Evolutionary conservation across 2,113 vertebrate genomes (phyloP), one percentile per base, ranked within the genome.

Genomic region (Todiramphus saurophagus): DNA sequence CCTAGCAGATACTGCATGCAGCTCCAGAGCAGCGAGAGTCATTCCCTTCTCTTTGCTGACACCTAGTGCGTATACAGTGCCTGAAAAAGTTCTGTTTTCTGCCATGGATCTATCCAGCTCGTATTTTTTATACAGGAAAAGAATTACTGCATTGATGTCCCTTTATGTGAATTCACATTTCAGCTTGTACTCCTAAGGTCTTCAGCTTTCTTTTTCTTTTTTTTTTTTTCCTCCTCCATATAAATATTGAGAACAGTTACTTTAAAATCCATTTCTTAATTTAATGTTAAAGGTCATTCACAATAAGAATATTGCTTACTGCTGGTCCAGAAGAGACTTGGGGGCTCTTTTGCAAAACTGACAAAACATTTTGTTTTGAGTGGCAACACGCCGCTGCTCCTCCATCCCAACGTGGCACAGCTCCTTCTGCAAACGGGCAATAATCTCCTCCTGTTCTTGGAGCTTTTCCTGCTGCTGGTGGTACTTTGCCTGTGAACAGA

Each of bases 331-430:
- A 14, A 97, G 43, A 53, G 96, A 97, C 78, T 97, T 96, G 67
- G 97, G 96, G 10, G 97, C 96, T 92, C 95, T 97, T 81, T 88
- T 97, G 90, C 97, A 98, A 97, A 99, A 97, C 73, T 73, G 95
- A 60, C 98, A 98, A 78, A 99, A 98, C 17, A 97, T 96, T 91
- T 96, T 98, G 64, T 95, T 98, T 87, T 98, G 98, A 62, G 95
- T 93, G 62, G 97, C 75, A n/a, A 97, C 23, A 4, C 98, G 97
- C 13, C 60, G 94, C 79, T 98, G 98, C 60, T 99, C 98, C 79
- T 99, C 98, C 70, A 93, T 94, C 79, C 96, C 95, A 16, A 95
- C 69, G 70, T 95, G 98, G 76, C 87, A 87, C 33, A 99, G 96
- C 81, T 98, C 98, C 88, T 96, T 98, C 97, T 99, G 98, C 79